Evolutionary conservation across 1,140 invertebrate genomes (phyloP), one percentile per base, ranked within the genome.

Genomic region (Micrasema minimum): DNA sequence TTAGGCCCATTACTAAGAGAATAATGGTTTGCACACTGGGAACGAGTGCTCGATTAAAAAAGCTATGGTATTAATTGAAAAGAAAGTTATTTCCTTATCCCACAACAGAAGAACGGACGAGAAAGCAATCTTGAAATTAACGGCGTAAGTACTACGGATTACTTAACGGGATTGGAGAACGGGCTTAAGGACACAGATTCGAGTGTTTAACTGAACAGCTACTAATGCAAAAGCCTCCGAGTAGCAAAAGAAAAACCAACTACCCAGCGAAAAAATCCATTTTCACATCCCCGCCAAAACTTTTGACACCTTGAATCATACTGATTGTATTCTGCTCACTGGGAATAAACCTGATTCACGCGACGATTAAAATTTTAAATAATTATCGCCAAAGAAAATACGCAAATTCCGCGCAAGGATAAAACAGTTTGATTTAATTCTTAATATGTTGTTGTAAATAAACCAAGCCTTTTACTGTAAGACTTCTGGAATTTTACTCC

Each of bases 81-180:
- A 67, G 65, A 53, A 67, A 51, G 65, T 73, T 68, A 62, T 73
- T 65, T 46, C 53, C 38, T 46, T 53, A 66, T 66, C 68, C 55
- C 67, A 57, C 72, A 67, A 73, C 64, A 73, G 67, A 64, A 62
- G 67, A 31, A 46, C 50, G 35, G 65, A 67, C 68, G 67, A 66
- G 69, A 72, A 75, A 75, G 69, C 73, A 75, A 75, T 75, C 73
- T 75, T 69, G 69, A 75, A 75, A 75, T 75, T 71, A 75, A 69
- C 66, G 61, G 57, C 71, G 68, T 55, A 69, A 69, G 31, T 68
- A 59, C 62, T 51, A 48, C 69, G 73, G 73, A 75, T 75, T 75
- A 75, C 73, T 75, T 75, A 75, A 75, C 73, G 64, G 69, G 73
- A 75, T 75, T 75, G 73, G 69, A 75, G 73, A 55, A 64, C 69